Evolutionary conservation across 2,797 vertebrate species (phyloP).

Genomic region (Gymnodraco acuticeps): DNA sequence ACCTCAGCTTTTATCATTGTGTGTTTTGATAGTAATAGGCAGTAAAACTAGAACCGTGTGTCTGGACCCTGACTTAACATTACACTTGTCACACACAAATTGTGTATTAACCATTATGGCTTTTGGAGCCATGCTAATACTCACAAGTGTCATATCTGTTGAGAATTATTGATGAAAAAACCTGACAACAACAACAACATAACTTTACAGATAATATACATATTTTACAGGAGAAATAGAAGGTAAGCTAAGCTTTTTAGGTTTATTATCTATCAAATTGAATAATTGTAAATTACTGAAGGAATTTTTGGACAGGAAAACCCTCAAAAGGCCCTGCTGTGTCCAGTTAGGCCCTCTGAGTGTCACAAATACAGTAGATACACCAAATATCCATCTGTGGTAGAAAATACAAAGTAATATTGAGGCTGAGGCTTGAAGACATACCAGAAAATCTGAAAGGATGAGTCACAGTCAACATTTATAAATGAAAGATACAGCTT

Average conservation of each 20-base stretch:
- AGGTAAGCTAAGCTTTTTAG: background rate
- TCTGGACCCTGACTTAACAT: slow-evolving; percentile 74
- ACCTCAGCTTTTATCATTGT: slow-evolving; percentile 76
- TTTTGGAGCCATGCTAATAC: background rate
- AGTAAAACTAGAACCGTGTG: slow-evolving; percentile 62
- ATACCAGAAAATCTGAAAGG: background rate
- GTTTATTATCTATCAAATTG: background rate
- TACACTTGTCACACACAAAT: slow-evolving; percentile 40
- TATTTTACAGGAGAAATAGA: background rate
- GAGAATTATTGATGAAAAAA: background rate
- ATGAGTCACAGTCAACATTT: too few species aligned
- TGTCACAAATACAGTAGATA: slow-evolving; percentile 1
- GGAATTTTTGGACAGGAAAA: background rate
- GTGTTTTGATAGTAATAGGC: slow-evolving; percentile 75
- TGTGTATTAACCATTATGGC: slow-evolving; percentile 3
- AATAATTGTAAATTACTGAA: background rate
- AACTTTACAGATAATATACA: background rate
- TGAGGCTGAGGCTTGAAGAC: background rate
- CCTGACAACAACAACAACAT: background rate
- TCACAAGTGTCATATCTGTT: background rate
- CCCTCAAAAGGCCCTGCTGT: background rate
- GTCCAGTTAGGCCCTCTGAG: background rate
- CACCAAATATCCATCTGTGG: background rate
- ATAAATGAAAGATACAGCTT: background rate
- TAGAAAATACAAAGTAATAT: background rate